Conservation (phyloP, 2,113 vertebrate genomes). For the Glareola pratincola region DNA sequence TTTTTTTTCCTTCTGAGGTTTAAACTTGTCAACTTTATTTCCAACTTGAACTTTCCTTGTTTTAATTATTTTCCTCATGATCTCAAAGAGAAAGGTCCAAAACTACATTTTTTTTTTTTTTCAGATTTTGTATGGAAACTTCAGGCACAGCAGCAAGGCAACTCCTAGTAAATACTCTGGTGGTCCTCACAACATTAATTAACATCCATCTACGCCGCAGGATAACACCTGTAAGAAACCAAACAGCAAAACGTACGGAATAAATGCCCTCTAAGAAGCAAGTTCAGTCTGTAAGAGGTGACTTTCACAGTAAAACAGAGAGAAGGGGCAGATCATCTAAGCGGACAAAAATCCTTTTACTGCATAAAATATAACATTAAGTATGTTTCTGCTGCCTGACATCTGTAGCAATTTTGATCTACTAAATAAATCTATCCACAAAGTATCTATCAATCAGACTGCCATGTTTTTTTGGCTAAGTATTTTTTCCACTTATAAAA, state of each 20-base stretch:
- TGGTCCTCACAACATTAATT: background rate
- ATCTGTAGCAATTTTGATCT: background rate
- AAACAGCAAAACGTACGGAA: background rate
- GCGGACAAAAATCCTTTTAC: background rate
- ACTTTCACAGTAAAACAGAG: background rate
- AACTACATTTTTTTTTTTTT: background rate
- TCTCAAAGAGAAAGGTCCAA: background rate
- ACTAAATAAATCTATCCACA: background rate
- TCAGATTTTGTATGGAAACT: background rate
- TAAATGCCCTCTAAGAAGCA: background rate
- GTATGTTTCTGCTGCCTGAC: background rate
- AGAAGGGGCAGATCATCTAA: background rate
- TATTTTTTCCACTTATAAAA: constrained; percentile 21
- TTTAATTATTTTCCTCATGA: background rate
- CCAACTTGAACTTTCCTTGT: background rate
- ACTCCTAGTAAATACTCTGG: background rate
- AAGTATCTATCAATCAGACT: constrained; percentile 33
- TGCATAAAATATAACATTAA: background rate
- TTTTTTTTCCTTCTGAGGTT: constrained; percentile 12
- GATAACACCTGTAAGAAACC: background rate
- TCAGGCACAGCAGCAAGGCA: background rate
- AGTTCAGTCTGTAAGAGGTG: background rate
- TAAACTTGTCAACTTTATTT: constrained; percentile 37
- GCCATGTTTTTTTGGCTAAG: constrained; percentile 22
- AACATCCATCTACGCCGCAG: background rate